These are phyloP conservation scores for Centroberyx gerrardi DNA, from an alignment of 2,797 vertebrate species.

Conservation along the genomic window DNA sequence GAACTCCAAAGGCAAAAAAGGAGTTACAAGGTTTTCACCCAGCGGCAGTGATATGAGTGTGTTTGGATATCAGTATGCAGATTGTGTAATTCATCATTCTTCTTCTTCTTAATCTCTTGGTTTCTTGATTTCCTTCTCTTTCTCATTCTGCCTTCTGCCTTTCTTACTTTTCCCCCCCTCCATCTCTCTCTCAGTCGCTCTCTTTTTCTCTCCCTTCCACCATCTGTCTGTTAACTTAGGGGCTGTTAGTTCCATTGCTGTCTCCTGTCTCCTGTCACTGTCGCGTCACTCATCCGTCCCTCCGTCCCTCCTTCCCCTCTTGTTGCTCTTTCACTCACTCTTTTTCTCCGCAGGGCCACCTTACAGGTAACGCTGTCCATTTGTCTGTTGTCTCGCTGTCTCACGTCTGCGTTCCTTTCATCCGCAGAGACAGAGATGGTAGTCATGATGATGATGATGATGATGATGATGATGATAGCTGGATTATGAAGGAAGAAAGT, in stretches of 20 bases:
- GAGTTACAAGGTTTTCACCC: slow-evolving; percentile 52
- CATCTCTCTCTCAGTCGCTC: slow-evolving; percentile 3
- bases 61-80: slow-evolving; percentile 32
- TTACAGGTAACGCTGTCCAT: slow-evolving; percentile 88
- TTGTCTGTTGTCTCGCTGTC: slow-evolving; percentile 55
- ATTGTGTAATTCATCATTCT: slow-evolving; percentile 49
- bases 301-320: slow-evolving; percentile 29
- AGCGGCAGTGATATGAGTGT: slow-evolving; percentile 65
- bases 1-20: slow-evolving; percentile 16
- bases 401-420: slow-evolving; percentile 51
- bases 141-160: neutral
- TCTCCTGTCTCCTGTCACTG: slow-evolving; percentile 50
- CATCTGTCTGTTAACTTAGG: slow-evolving; percentile 47
- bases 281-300: slow-evolving; percentile 24
- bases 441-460: slow-evolving; percentile 47
- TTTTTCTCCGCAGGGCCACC: slow-evolving; percentile 83
- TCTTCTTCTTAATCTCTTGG: slow-evolving; percentile 24
- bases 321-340: slow-evolving; percentile 55
- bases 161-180: slow-evolving; percentile 16
- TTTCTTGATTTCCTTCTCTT: slow-evolving; percentile 32
- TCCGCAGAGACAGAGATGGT: slow-evolving; percentile 52
- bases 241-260: slow-evolving; percentile 48
- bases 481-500: slow-evolving; percentile 60
- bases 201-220: slow-evolving; percentile 6
- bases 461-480: slow-evolving; percentile 46